Percentiles rank a stretch among this genome's conserved stretches.
phyloP scores from a whole-genome alignment of 2,797 vertebrate genomes.

The Amblyopsis hoosieri region DNA sequence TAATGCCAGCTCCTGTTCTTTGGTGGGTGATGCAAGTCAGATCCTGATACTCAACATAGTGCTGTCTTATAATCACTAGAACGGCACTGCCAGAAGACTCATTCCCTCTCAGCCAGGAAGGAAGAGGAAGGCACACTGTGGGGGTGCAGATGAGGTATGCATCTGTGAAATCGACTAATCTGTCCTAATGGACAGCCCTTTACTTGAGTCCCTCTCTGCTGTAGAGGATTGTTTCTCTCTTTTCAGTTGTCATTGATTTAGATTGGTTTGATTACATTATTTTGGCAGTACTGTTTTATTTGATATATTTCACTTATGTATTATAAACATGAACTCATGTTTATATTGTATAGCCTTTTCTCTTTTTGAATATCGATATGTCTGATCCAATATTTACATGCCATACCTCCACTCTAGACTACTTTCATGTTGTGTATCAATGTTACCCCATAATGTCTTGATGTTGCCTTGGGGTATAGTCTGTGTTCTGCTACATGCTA shows the following conservation, averaged over 20 bases:
- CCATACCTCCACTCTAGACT: too few relatives aligned
- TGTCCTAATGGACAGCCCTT: background rate
- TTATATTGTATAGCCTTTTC: too few relatives aligned
- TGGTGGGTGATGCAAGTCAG: background rate
- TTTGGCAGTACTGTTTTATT: too few relatives aligned
- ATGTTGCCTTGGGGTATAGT: too few relatives aligned
- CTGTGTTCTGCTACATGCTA: too few relatives aligned
- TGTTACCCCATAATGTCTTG: too few relatives aligned
- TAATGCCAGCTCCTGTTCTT: slow-evolving; percentile 32
- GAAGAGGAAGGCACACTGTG: slow-evolving; percentile 89
- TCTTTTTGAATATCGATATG: too few relatives aligned
- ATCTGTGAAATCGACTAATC: background rate
- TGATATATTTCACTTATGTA: too few relatives aligned
- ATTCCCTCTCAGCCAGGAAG: slow-evolving; percentile 85
- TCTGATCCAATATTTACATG: too few relatives aligned
- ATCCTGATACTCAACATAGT: background rate
- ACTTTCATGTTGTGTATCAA: too few relatives aligned
- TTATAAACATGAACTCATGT: too few relatives aligned
- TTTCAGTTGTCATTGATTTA: background rate
- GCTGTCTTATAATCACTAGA: slow-evolving; percentile 59
- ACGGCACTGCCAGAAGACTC: slow-evolving; percentile 85
- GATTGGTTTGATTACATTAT: too few relatives aligned
- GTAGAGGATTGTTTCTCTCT: background rate
- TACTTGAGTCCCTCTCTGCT: background rate
- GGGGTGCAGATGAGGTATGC: slow-evolving; percentile 85